Percentiles rank a stretch among this genome's conserved stretches.
phyloP scores from a whole-genome alignment of 2,888 invertebrate genomes.

The Mythimna impura region DNA sequence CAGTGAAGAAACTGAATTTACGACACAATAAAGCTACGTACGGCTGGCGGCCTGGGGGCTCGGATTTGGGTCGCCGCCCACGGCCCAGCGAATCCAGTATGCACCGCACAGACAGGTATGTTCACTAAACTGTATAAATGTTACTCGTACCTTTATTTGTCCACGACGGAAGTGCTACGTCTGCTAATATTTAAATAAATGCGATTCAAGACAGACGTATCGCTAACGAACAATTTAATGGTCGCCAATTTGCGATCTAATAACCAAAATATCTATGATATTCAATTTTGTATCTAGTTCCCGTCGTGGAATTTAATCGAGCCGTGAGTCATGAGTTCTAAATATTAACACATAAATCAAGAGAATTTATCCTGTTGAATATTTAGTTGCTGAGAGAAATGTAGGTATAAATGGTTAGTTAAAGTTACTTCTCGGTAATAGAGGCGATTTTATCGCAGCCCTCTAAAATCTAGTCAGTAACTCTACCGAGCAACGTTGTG shows the following conservation, averaged over 20 bases:
- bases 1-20: conserved; percentile 76
- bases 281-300: conserved; percentile 39
- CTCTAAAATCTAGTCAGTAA: neutral
- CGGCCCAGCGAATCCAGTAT: conserved; percentile 54
- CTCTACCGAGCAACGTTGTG: neutral
- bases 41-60: conserved; percentile 49
- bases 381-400: conserved; percentile 35
- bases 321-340: conserved; percentile 29
- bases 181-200: conserved; percentile 39
- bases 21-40: conserved; percentile 80
- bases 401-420: conserved; percentile 18
- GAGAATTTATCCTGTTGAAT: conserved; percentile 40
- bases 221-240: conserved; percentile 15
- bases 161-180: conserved; percentile 38
- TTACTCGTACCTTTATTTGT: conserved; percentile 54
- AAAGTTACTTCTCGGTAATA: conserved; percentile 18
- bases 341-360: conserved; percentile 60
- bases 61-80: conserved; percentile 66
- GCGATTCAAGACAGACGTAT: conserved; percentile 11
- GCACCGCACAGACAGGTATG: conserved; percentile 53
- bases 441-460: conserved; percentile 13
- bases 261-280: conserved; percentile 18
- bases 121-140: conserved; percentile 57
- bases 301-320: conserved; percentile 37
- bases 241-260: conserved; percentile 27